phyloP scores from a whole-genome alignment of 1,140 invertebrate genomes.

The Trachymyrmex septentrionalis region DNA sequence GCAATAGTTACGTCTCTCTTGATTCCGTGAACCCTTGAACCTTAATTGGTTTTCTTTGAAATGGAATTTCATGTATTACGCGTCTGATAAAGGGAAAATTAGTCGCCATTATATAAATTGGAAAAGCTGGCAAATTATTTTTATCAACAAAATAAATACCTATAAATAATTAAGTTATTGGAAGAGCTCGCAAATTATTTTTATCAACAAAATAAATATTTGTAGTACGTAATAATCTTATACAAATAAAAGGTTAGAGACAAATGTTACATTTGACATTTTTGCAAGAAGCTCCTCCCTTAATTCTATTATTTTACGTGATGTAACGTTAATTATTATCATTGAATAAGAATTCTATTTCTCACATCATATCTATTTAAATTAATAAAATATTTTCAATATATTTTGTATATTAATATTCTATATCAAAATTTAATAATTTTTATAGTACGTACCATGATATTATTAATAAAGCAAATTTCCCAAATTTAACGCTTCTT shows the following conservation, averaged over 20 bases:
- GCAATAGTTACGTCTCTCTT: not conserved
- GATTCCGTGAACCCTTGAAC: conserved; percentile 4
- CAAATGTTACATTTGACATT: not conserved
- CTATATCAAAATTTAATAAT: not conserved
- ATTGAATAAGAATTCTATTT: not conserved
- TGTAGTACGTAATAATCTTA: not conserved
- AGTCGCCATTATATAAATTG: not conserved
- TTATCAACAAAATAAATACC: not conserved
- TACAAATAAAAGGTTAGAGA: not conserved
- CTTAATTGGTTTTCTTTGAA: conserved; percentile 32
- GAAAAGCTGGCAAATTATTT: not conserved
- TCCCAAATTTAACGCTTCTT: not conserved
- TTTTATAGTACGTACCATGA: not conserved
- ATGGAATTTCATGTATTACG: conserved; percentile 25
- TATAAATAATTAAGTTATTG: too few relatives aligned
- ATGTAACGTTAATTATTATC: not conserved
- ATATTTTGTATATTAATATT: not conserved
- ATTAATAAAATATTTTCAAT: not conserved
- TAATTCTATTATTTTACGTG: not conserved
- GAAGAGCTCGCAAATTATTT: not conserved
- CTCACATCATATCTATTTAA: not conserved
- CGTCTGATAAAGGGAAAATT: not conserved
- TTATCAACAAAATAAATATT: not conserved
- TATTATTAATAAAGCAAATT: conserved; percentile 8
- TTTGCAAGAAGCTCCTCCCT: not conserved